Conservation (phyloP, 2,888 invertebrate genomes). For the Mythimna lalbum region DNA sequence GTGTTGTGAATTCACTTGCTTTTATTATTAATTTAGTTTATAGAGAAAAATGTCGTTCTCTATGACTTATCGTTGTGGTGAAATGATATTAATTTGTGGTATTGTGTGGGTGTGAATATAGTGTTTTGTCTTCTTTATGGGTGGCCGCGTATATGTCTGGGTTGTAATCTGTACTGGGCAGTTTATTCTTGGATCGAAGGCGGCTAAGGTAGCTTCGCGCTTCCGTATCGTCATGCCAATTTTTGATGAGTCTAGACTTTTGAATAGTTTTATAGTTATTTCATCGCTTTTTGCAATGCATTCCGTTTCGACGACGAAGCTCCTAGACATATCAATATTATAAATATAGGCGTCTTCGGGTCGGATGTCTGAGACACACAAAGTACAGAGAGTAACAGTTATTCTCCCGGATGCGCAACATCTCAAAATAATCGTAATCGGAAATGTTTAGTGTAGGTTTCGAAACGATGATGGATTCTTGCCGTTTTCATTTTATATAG, state of each 20-base stretch:
- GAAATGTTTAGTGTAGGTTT: conserved; percentile 52
- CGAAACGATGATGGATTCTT: conserved; percentile 48
- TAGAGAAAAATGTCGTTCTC: conserved; percentile 67
- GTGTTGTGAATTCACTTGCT: conserved; percentile 65
- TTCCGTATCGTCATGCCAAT: conserved; percentile 37
- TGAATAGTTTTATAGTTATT: not conserved
- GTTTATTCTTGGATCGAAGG: conserved; percentile 39
- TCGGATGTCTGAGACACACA: conserved; percentile 10
- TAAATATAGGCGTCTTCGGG: not conserved
- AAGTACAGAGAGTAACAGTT: not conserved
- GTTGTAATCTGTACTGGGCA: conserved; percentile 15
- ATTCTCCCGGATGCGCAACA: conserved; percentile 11
- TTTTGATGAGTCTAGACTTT: conserved; percentile 5
- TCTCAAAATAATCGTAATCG: conserved; percentile 25
- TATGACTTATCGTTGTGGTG: conserved; percentile 58
- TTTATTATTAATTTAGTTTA: conserved; percentile 67
- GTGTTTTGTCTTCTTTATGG: conserved; percentile 54
- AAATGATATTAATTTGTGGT: conserved; percentile 57
- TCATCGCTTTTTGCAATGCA: not conserved
- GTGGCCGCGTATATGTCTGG: conserved; percentile 17
- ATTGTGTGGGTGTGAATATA: conserved; percentile 59
- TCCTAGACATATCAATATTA: not conserved
- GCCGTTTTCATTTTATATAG: conserved; percentile 50
- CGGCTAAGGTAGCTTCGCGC: conserved; percentile 6
- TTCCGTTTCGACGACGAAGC: not conserved